Percentiles rank a stretch among this genome's conserved stretches.
Conservation (phyloP, 2,888 invertebrate genomes). For the Tanypteryx hageni region DNA sequence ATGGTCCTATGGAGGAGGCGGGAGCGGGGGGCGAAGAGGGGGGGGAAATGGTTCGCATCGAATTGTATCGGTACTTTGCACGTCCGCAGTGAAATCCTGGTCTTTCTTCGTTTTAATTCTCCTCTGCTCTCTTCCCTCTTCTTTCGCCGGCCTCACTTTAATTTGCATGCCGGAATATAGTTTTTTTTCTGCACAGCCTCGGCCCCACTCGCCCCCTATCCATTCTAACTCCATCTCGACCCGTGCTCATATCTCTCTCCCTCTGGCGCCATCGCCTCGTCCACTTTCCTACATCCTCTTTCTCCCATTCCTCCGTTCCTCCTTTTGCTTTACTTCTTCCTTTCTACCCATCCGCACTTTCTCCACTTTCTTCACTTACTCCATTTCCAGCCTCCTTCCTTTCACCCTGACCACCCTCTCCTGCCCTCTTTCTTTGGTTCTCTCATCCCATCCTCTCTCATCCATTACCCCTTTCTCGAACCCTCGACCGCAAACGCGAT, state of each 20-base stretch:
- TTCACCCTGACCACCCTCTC: too few species aligned
- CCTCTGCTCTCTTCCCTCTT: background rate
- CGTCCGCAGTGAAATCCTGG: background rate
- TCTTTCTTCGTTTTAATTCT: background rate
- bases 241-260: too few species aligned
- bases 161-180: background rate
- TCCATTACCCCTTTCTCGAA: too few species aligned
- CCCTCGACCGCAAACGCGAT: too few species aligned
- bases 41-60: background rate
- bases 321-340: background rate
- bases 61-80: background rate
- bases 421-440: too few species aligned
- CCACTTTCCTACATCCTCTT: background rate
- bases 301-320: background rate
- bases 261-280: background rate
- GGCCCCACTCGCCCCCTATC: background rate
- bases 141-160: background rate
- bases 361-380: too few species aligned
- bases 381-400: too few species aligned
- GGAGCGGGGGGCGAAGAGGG: background rate
- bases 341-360: background rate
- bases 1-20: background rate
- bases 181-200: background rate
- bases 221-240: background rate
- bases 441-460: too few species aligned